A percentile compares a stretch with the other conserved stretches of the same genome.
These are phyloP conservation scores for Crotalus helleri DNA, from an alignment of 2,113 vertebrate genomes.

Conservation along the genomic window DNA sequence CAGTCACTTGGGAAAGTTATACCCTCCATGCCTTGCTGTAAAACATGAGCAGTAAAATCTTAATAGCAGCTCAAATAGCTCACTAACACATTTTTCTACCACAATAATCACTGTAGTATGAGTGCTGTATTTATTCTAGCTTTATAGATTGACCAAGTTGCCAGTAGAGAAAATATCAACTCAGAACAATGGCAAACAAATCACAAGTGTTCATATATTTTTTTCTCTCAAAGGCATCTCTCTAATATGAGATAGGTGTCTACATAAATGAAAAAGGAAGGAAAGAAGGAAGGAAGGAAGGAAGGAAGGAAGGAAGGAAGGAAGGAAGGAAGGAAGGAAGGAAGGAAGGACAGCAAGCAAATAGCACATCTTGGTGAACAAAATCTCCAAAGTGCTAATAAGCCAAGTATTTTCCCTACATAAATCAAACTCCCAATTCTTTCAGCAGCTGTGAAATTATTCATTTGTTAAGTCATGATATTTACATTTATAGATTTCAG, in stretches of 20 bases:
- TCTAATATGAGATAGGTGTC: neutral
- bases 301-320: neutral
- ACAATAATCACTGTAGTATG: neutral
- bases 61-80: neutral
- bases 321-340: neutral
- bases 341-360: neutral
- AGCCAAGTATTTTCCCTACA: slow-evolving; percentile 39
- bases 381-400: slow-evolving; percentile 43
- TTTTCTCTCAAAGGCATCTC: slow-evolving; percentile 39
- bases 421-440: slow-evolving; percentile 50
- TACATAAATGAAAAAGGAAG: neutral
- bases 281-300: neutral
- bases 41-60: neutral
- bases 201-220: neutral
- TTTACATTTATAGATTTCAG: slow-evolving; percentile 19
- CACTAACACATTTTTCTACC: neutral
- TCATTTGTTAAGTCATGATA: slow-evolving; percentile 38
- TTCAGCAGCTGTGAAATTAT: slow-evolving; percentile 47
- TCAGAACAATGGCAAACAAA: neutral
- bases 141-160: neutral
- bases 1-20: neutral
- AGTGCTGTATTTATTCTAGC: neutral
- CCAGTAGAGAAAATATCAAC: neutral
- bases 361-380: slow-evolving; percentile 45
- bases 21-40: neutral